Evolutionary conservation across 2,888 invertebrate genomes (phyloP), one percentile per base, ranked within the genome.

Genomic region (Argyresthia goedartella): DNA sequence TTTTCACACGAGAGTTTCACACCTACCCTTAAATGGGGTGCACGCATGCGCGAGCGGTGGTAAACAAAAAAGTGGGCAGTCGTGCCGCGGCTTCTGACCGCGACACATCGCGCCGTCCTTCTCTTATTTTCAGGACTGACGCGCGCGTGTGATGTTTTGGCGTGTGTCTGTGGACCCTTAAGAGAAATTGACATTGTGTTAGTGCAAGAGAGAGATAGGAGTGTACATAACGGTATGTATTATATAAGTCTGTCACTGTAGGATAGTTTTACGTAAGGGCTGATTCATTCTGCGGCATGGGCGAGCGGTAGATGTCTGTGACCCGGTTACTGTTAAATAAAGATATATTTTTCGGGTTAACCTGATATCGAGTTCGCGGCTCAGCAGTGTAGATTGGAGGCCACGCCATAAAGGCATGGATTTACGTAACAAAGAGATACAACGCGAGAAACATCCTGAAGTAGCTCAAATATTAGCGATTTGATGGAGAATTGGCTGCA

Each of bases 341-440:
- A 39, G 39, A 39, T 39, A 39, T n/a, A 36, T 39, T 39, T 39
- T n/a, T 9, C 3, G 10, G 39, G 39, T 39, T 39, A 25, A 25
- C 25, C 25, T 25, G 25, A 25, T 25, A 25, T 25, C 25, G 25
- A 25, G 25, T 25, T 25, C 25, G 25, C 25, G 25, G 25, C 25
- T 25, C 25, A 25, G 25, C 25, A 2, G 25, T 25, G 25, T 25
- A 25, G 25, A 25, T 25, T 25, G n/a, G n/a, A n/a, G n/a, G n/a
- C 25, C 2, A 25, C 25, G 6, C 59, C 60, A 46, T 53, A n/a
- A n/a, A n/a, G n/a, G n/a, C n/a, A n/a, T n/a, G n/a, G 52, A 60
- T 62, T 62, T 60, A 57, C 60, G 60, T 62, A 60, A 60, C 59
- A 59, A 60, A 60, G 55, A 33, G 25, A 25, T 25, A 25, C 25